phyloP scores from a whole-genome alignment of 2,888 invertebrate species.

The Atrina japonica region DNA sequence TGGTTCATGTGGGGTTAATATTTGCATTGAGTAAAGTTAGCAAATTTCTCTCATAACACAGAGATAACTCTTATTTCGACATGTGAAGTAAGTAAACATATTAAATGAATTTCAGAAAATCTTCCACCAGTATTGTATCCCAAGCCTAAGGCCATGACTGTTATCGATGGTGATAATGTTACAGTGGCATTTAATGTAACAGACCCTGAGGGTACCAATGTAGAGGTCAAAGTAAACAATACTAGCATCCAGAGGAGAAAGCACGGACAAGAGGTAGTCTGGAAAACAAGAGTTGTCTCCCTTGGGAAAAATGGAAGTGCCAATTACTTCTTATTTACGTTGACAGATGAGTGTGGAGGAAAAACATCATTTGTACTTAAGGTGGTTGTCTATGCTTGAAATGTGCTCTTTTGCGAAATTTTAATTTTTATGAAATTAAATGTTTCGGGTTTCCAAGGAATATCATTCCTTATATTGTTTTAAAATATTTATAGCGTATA shows the following conservation, averaged over 20 bases:
- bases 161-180: slow-evolving; percentile 26
- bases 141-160: slow-evolving; percentile 6
- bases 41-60: too few species aligned
- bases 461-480: too few species aligned
- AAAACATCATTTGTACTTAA: slow-evolving; percentile 21
- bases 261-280: slow-evolving; percentile 11
- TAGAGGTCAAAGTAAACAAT: background rate
- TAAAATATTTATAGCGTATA: too few species aligned
- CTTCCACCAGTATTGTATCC: slow-evolving; percentile 1
- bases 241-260: background rate
- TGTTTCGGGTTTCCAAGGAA: too few species aligned
- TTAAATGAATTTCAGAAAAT: too few species aligned
- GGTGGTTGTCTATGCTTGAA: slow-evolving; percentile 7
- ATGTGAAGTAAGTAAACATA: too few species aligned
- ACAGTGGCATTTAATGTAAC: slow-evolving; percentile 1
- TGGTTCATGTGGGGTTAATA: too few species aligned
- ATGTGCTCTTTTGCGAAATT: background rate
- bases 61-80: too few species aligned
- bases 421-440: background rate
- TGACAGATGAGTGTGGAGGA: slow-evolving; percentile 33
- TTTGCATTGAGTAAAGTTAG: too few species aligned
- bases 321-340: slow-evolving; percentile 16
- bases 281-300: background rate
- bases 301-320: background rate
- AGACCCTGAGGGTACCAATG: slow-evolving; percentile 25